These are phyloP conservation scores for Hyperoodon ampullatus DNA, from an alignment of 2,113 vertebrate species.

Conservation along the genomic window DNA sequence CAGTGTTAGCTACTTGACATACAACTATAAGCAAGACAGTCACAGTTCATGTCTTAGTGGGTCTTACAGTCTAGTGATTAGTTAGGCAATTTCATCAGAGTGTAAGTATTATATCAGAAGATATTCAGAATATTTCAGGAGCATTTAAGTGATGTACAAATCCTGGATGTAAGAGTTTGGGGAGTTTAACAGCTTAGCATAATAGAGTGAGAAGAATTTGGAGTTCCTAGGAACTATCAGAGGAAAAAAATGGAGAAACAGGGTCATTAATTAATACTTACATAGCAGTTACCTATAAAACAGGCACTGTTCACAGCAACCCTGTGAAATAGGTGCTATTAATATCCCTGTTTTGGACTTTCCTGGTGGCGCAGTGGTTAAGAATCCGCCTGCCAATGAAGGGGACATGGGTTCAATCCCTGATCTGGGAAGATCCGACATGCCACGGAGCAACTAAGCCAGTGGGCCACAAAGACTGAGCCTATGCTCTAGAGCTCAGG, in stretches of 20 bases:
- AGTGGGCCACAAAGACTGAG: too few relatives aligned
- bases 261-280: not conserved
- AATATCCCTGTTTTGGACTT: not conserved
- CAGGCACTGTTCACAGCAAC: not conserved
- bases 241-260: not conserved
- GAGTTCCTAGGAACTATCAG: not conserved
- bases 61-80: not conserved
- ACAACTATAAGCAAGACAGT: not conserved
- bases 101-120: not conserved
- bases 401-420: too few relatives aligned
- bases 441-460: too few relatives aligned
- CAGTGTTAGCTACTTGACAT: not conserved
- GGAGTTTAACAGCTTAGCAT: not conserved
- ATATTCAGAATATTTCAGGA: not conserved
- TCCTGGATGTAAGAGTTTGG: not conserved
- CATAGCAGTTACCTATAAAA: not conserved
- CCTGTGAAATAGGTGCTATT: not conserved
- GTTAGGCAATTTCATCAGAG: not conserved
- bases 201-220: not conserved
- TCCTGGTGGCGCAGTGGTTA: too few relatives aligned
- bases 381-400: too few relatives aligned
- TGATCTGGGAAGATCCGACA: too few relatives aligned
- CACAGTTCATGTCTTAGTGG: not conserved
- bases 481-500: too few relatives aligned
- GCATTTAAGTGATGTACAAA: not conserved